A percentile compares a stretch with the other conserved stretches of the same genome.
phyloP scores from a whole-genome alignment of 2,888 invertebrate species.

The Drosophila dives region DNA sequence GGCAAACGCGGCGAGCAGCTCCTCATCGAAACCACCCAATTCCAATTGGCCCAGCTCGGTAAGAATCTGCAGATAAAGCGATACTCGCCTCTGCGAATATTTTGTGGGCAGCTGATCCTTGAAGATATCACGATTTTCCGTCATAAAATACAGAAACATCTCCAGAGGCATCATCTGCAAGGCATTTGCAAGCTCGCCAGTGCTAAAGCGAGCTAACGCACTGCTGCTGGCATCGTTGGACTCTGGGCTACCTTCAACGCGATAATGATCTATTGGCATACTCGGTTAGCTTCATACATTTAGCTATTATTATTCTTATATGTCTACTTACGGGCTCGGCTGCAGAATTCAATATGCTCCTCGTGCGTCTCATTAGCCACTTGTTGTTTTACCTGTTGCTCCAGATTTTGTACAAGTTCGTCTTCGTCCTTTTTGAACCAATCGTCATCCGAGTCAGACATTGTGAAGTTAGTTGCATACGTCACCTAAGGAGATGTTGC shows the following conservation, averaged over 20 bases:
- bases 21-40: constrained; percentile 72
- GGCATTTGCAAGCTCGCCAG: constrained; percentile 40
- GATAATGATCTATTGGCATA: constrained; percentile 12
- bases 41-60: constrained; percentile 70
- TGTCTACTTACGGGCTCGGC: constrained; percentile 16
- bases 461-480: constrained; percentile 16
- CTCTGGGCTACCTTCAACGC: constrained; percentile 18
- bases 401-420: constrained; percentile 75
- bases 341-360: constrained; percentile 42
- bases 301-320: not conserved
- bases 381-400: constrained; percentile 51
- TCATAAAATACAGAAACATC: constrained; percentile 70
- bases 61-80: constrained; percentile 65
- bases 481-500: not conserved
- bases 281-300: not conserved
- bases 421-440: constrained; percentile 84
- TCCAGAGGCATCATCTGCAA: constrained; percentile 71
- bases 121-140: constrained; percentile 60
- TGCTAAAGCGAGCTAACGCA: constrained; percentile 31
- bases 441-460: constrained; percentile 76
- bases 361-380: constrained; percentile 23
- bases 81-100: constrained; percentile 68
- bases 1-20: constrained; percentile 63
- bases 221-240: constrained; percentile 4
- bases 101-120: constrained; percentile 60